Conservation (phyloP, 53 echinoderm and acorn worm genomes). For the Apostichopus leukothele region DNA sequence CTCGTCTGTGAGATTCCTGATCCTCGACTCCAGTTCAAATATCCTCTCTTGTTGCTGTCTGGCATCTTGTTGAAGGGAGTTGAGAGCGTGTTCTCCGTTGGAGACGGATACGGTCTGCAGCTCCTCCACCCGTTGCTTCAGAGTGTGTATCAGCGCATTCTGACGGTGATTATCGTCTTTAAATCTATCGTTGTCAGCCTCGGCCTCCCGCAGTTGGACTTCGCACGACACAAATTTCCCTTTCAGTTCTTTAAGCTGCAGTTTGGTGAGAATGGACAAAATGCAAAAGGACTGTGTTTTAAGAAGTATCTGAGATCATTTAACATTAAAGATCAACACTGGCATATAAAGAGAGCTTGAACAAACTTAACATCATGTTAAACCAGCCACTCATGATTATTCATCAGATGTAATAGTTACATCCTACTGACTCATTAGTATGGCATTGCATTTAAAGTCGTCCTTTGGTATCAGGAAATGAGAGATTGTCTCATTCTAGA, state of each 20-base stretch:
- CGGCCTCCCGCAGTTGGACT: conserved; percentile 75
- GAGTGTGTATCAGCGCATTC: conserved; percentile 68
- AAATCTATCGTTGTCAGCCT: conserved; percentile 39
- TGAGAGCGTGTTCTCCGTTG: conserved; percentile 83
- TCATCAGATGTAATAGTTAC: too few relatives aligned
- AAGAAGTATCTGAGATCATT: too few relatives aligned
- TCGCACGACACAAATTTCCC: conserved; percentile 74
- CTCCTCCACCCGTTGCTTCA: conserved; percentile 73
- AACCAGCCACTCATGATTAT: too few relatives aligned
- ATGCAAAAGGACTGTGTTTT: too few relatives aligned
- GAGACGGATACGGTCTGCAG: conserved; percentile 54
- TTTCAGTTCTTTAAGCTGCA: conserved; percentile 71
- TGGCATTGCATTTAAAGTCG: too few relatives aligned
- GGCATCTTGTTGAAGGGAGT: conserved; percentile 77
- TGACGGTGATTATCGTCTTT: conserved; percentile 56
- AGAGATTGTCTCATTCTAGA: too few relatives aligned
- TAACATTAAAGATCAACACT: too few relatives aligned
- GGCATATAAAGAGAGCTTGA: too few relatives aligned
- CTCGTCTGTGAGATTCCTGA: conserved; percentile 70
- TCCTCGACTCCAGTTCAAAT: conserved; percentile 84
- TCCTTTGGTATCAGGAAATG: too few relatives aligned
- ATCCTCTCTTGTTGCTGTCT: conserved; percentile 71
- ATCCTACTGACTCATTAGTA: too few relatives aligned
- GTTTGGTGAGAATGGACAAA: background rate
- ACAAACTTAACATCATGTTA: too few relatives aligned